A percentile compares a stretch with the other conserved stretches of the same genome.
Conservation (phyloP, 1,140 invertebrate genomes). For the Brachionus paranguensis region DNA sequence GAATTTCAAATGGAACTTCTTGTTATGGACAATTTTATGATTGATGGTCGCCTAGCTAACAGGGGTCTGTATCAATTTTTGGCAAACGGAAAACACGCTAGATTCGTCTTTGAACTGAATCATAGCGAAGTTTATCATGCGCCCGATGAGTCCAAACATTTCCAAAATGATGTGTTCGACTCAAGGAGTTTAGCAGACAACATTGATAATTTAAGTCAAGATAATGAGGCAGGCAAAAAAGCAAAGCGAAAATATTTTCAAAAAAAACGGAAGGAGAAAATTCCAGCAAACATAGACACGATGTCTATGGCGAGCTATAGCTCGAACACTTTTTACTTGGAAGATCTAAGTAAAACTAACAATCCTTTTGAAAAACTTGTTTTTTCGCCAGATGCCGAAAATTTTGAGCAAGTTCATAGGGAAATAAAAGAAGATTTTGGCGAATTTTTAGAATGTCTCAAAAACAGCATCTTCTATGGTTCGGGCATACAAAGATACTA, state of each 20-base stretch:
- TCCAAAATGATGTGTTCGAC: too few species aligned
- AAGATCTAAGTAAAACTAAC: too few species aligned
- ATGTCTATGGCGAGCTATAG: background rate
- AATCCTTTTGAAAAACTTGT: too few species aligned
- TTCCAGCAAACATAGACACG: background rate
- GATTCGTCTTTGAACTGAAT: background rate
- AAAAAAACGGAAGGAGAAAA: background rate
- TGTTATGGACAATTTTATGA: conserved; percentile 1
- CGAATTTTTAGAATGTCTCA: too few species aligned
- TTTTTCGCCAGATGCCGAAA: too few species aligned
- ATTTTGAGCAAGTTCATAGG: too few species aligned
- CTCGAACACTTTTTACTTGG: background rate
- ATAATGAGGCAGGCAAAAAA: background rate
- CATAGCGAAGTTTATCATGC: background rate
- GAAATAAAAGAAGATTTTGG: too few species aligned
- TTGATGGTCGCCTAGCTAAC: background rate
- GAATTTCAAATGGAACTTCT: conserved; percentile 1
- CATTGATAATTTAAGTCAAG: background rate
- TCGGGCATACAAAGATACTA: too few species aligned
- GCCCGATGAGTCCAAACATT: background rate
- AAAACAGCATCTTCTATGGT: too few species aligned
- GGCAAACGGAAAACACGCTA: background rate
- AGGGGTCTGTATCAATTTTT: conserved; percentile 3
- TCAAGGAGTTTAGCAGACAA: background rate
- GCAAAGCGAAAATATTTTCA: background rate